phyloP scores from a whole-genome alignment of 2,888 invertebrate species.

The Pseudococcus longispinus region DNA sequence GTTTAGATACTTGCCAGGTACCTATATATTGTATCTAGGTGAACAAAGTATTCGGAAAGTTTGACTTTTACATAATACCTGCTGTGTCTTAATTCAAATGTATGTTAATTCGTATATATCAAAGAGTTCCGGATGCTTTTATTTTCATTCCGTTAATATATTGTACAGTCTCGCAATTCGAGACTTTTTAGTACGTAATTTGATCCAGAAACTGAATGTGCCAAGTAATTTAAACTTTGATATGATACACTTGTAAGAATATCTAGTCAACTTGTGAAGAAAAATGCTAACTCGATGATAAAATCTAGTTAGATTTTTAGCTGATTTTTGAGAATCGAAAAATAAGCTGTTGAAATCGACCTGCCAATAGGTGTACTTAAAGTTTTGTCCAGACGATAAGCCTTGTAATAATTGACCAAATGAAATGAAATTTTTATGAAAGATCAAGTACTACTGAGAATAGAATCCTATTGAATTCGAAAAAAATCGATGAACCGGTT shows the following conservation, averaged over 20 bases:
- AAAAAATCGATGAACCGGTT: too few species aligned
- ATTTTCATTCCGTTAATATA: not conserved
- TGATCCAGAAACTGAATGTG: not conserved
- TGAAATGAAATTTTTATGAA: too few species aligned
- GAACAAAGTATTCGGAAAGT: not conserved
- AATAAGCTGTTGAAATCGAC: too few species aligned
- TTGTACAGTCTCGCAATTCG: not conserved
- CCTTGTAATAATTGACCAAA: too few species aligned
- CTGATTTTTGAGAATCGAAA: too few species aligned
- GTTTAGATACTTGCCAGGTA: not conserved
- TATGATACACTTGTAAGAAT: not conserved
- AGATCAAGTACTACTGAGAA: too few species aligned
- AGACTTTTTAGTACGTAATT: not conserved
- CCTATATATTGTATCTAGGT: not conserved
- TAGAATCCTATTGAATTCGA: too few species aligned
- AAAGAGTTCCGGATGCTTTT: not conserved
- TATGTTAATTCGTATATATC: conserved; percentile 29
- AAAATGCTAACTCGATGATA: not conserved
- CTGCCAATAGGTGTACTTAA: too few species aligned
- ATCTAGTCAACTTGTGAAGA: not conserved
- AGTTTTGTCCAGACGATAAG: too few species aligned
- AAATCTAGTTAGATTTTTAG: not conserved
- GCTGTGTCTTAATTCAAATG: not conserved
- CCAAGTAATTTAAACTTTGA: not conserved
- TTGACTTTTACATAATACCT: conserved; percentile 8